Base-by-base conservation (phyloP, 1,140 invertebrate genomes). In the Apis cerana region DNA sequence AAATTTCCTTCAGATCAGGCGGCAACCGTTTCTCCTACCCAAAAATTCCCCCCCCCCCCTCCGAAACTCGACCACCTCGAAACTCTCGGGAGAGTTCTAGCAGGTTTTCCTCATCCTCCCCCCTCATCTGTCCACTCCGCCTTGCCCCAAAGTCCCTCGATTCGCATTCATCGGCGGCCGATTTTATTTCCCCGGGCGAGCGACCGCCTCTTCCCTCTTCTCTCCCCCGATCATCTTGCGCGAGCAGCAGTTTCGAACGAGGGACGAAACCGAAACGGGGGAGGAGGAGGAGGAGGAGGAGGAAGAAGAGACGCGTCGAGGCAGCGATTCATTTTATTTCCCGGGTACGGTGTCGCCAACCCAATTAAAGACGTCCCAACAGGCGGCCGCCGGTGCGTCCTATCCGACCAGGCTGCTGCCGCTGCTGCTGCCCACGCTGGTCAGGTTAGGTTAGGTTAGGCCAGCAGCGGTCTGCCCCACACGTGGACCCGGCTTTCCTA, bases 351-450 rank as follows among this genome's bases (percentile, higher is more conserved):
- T 92, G 90, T 92, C 88, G 92, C 88, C 91, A 93, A 94, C 92
- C 91, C 92, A 94, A 94, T 94, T 94, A 94, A 94, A 94, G 93
- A 93, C 88, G 91, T 93, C 92, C 92, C 92, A 92, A 89, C 89
- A 92, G 91, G 88, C 90, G 89, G 89, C 23, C 89, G 89, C 89
- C 23, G 10, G 43, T 12, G 86, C 89, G 88, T 81, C 77, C 80
- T 86, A 89, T 89, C 87, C 86, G 86, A 84, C 85, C 78, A 88
- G 85, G 67, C 85, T 76, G 65, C 68, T 50, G 79, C 62, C 21
- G 23, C 23, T 8, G 13, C 85, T 72, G 70, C 68, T 56, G 79
- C 62, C 21, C 78, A 59, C 70, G 74, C 83, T 52, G 77, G 61
- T 27, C 71, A 74, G 58, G 75, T 64, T 70, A 78, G 74, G 75